Conservation (phyloP, 2,888 invertebrate genomes). For the Lumbricus terrestris region DNA sequence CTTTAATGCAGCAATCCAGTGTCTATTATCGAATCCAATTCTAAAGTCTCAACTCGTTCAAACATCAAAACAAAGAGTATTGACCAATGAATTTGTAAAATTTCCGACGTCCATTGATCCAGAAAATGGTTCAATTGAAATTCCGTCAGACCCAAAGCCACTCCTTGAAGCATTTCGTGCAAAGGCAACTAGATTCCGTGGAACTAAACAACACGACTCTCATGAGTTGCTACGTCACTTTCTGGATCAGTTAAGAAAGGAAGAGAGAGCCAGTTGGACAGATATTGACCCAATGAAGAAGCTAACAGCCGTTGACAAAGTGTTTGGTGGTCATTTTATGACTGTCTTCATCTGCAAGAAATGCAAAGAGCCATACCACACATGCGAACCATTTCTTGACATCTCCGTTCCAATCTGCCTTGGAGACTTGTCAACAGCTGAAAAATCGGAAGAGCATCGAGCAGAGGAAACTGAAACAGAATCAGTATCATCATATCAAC, state of each 20-base stretch:
- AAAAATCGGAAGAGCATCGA: background rate
- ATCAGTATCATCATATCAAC: background rate
- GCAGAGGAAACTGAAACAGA: background rate
- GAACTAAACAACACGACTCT: background rate
- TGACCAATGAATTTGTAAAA: background rate
- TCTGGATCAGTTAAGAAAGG: background rate
- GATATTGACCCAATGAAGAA: background rate
- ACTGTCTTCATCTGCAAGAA: background rate
- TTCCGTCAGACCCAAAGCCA: background rate
- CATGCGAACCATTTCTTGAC: background rate
- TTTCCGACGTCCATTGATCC: background rate
- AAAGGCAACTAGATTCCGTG: background rate
- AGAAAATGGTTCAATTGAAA: background rate
- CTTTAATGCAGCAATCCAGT: background rate
- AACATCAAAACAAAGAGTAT: background rate
- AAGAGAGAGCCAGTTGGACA: background rate
- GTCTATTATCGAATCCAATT: background rate
- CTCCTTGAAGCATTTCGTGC: background rate
- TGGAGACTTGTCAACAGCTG: background rate
- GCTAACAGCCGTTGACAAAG: background rate
- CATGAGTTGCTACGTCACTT: constrained; percentile 4
- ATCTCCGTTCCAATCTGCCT: background rate
- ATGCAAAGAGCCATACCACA: background rate
- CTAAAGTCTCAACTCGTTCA: background rate
- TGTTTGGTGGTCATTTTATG: background rate